Conservation (phyloP, 2,113 vertebrate species). For the Carettochelys insculpta region DNA sequence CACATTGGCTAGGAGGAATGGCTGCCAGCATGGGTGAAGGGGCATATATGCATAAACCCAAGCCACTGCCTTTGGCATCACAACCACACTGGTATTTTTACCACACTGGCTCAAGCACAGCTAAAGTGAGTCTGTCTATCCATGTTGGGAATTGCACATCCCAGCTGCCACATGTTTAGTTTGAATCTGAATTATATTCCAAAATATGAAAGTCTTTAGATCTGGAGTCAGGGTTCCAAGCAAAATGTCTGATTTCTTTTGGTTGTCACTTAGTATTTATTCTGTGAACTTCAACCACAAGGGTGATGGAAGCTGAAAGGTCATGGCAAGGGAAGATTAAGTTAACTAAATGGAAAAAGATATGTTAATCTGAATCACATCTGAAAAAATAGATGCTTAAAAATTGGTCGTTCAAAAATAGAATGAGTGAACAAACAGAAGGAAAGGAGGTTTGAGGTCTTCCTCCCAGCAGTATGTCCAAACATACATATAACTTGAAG, state of each 20-base stretch:
- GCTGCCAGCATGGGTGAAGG: neutral
- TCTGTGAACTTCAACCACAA: neutral
- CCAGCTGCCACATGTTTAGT: neutral
- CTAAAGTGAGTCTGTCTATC: neutral
- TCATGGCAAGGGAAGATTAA: neutral
- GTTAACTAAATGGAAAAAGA: neutral
- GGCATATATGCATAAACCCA: neutral
- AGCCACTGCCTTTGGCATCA: neutral
- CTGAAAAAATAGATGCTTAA: neutral
- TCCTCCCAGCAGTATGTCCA: neutral
- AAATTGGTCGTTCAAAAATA: neutral
- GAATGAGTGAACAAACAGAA: neutral
- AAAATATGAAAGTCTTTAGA: neutral
- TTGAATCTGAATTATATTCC: neutral
- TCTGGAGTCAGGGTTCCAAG: neutral
- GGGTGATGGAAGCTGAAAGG: neutral
- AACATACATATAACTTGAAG: neutral
- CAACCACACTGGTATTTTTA: neutral
- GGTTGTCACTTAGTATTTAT: neutral
- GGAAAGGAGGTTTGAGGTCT: neutral
- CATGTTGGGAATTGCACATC: neutral
- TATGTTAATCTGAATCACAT: neutral
- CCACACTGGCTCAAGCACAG: neutral
- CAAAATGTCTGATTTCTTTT: neutral
- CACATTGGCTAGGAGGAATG: neutral